A percentile compares a stretch with the other conserved stretches of the same genome.
These are phyloP conservation scores for Lethocerus indicus DNA, from an alignment of 1,140 invertebrate species.

Conservation along the genomic window DNA sequence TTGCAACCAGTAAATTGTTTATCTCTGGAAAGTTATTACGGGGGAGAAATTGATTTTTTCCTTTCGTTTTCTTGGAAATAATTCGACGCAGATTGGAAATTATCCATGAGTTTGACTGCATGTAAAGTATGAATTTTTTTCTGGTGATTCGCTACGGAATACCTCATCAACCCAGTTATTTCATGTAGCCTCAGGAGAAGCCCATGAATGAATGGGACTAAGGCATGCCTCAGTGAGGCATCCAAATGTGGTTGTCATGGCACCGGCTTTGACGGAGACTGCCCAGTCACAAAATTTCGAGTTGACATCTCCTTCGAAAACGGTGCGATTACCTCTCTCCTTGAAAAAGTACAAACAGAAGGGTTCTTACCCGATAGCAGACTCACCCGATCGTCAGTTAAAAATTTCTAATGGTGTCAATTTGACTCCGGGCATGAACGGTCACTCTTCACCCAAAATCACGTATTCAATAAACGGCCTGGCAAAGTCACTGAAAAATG, in stretches of 20 bases:
- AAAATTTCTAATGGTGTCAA: neutral
- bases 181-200: too few relatives aligned
- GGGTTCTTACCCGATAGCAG: too few relatives aligned
- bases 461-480: constrained; percentile 20
- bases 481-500: constrained; percentile 17
- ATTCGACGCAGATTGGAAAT: too few relatives aligned
- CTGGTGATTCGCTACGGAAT: too few relatives aligned
- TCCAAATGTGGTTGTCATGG: constrained; percentile 48
- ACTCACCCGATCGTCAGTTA: too few relatives aligned
- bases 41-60: too few relatives aligned
- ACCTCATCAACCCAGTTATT: too few relatives aligned
- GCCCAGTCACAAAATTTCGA: constrained; percentile 39
- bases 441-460: constrained; percentile 19
- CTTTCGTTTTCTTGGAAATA: too few relatives aligned
- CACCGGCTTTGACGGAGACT: constrained; percentile 50
- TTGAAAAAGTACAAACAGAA: constrained; percentile 1
- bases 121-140: too few relatives aligned
- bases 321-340: constrained; percentile 5
- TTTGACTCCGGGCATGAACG: constrained; percentile 14
- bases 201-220: constrained; percentile 23
- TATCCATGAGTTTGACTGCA: too few relatives aligned
- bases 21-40: too few relatives aligned
- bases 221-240: constrained; percentile 25
- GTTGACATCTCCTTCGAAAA: constrained; percentile 6
- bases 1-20: too few relatives aligned